Evolutionary conservation across 2,888 invertebrate species (phyloP).

Genomic region (Capitulum mitella): DNA sequence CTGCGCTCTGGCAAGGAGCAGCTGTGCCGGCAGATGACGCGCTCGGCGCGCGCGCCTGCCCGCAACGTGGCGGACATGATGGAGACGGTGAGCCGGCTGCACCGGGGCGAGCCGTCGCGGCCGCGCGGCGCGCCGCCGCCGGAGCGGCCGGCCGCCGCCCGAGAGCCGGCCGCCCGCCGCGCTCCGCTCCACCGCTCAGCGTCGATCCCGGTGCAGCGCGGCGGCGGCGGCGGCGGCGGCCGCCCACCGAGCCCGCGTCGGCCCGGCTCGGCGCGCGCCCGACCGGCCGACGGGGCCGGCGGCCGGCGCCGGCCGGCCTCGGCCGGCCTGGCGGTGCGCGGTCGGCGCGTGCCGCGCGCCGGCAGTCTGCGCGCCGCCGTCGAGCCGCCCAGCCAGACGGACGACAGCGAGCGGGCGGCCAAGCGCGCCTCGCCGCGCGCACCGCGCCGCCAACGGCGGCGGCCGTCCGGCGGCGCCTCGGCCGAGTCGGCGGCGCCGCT

Average conservation of each 20-base stretch:
- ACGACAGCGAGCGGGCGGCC: not conserved
- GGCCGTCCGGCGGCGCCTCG: not conserved
- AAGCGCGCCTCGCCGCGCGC: not conserved
- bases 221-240: not conserved
- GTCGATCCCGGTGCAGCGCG: not conserved
- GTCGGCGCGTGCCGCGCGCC: not conserved
- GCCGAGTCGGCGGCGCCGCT: too few species aligned
- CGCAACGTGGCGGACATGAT: not conserved
- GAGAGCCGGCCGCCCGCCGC: too few species aligned
- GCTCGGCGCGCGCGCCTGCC: not conserved
- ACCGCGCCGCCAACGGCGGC: too few species aligned
- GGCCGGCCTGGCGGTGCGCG: not conserved
- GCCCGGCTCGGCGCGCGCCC: not conserved
- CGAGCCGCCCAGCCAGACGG: not conserved
- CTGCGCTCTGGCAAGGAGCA: not conserved
- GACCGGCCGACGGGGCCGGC: not conserved
- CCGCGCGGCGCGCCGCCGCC: slow-evolving; percentile 12
- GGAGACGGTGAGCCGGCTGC: not conserved
- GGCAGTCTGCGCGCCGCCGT: not conserved
- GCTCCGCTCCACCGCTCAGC: not conserved
- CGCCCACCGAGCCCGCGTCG: not conserved
- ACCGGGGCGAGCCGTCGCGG: not conserved
- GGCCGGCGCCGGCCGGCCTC: not conserved
- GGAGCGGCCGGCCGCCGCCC: not conserved
- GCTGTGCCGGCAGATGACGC: not conserved